Percentiles rank a stretch among this genome's conserved stretches.
Conservation (phyloP, 2,888 invertebrate species). For the Branchipolynoe longqiensis region DNA sequence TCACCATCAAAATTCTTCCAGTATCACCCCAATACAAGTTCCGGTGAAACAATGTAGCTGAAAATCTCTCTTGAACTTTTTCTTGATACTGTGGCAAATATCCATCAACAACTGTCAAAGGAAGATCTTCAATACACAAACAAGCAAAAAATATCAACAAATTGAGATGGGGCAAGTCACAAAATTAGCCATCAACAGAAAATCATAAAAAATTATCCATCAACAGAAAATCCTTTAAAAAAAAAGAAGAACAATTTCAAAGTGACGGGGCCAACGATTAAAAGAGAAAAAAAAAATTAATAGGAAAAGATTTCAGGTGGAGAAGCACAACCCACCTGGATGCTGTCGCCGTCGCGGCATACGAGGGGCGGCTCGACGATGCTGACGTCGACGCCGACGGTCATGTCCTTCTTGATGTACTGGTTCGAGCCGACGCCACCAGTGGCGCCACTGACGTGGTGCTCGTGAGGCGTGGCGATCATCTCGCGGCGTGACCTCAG, state of each 20-base stretch:
- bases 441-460: constrained; percentile 78
- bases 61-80: too few species aligned
- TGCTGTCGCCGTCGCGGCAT: constrained; percentile 95
- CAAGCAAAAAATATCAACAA: too few species aligned
- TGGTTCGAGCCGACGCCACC: constrained; percentile 79
- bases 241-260: neutral
- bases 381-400: constrained; percentile 88
- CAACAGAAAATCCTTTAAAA: neutral
- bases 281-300: too few species aligned
- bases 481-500: constrained; percentile 81
- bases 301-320: neutral
- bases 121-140: too few species aligned
- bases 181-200: too few species aligned
- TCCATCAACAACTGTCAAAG: too few species aligned
- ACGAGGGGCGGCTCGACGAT: constrained; percentile 91
- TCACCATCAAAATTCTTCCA: too few species aligned
- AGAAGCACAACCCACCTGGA: constrained; percentile 85
- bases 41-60: too few species aligned
- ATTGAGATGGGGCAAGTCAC: too few species aligned
- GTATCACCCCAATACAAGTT: too few species aligned
- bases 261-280: neutral
- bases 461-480: constrained; percentile 75
- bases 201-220: neutral
- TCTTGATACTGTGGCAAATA: too few species aligned
- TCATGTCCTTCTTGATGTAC: constrained; percentile 85